Conservation (phyloP, 2,888 invertebrate species). For the Hypsopygia costalis region DNA sequence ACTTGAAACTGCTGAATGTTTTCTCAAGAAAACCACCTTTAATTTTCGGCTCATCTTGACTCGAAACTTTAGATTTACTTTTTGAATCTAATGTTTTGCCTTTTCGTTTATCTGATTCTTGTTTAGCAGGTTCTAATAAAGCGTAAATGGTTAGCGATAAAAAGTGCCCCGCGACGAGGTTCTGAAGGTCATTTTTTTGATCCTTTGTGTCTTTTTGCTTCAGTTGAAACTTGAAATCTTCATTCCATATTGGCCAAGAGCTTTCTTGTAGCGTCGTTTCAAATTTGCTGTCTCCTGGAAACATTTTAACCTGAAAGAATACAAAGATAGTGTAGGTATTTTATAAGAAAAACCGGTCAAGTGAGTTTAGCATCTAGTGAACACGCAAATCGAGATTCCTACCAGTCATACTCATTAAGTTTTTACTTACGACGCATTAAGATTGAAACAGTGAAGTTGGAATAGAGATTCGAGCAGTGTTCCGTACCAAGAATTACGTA, state of each 20-base stretch:
- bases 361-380: background rate
- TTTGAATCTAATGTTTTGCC: slow-evolving; percentile 54
- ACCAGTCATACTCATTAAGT: too few species aligned
- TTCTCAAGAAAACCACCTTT: slow-evolving; percentile 75
- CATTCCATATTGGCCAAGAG: slow-evolving; percentile 90
- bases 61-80: slow-evolving; percentile 52
- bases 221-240: slow-evolving; percentile 86
- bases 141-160: slow-evolving; percentile 85
- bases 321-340: too few species aligned
- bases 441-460: too few species aligned
- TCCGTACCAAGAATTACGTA: too few species aligned
- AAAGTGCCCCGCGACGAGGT: slow-evolving; percentile 83
- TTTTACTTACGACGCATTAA: too few species aligned
- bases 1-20: slow-evolving; percentile 71
- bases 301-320: slow-evolving; percentile 84
- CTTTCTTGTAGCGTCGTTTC: slow-evolving; percentile 87
- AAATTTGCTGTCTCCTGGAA: slow-evolving; percentile 87
- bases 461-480: too few species aligned
- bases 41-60: slow-evolving; percentile 69
- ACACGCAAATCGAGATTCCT: too few species aligned
- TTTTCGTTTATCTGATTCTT: slow-evolving; percentile 56
- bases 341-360: background rate
- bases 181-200: slow-evolving; percentile 75
- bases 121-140: slow-evolving; percentile 80
- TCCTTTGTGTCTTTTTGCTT: slow-evolving; percentile 77